Percentiles rank a stretch among this genome's conserved stretches.
Conservation (phyloP, 1,140 invertebrate genomes). For the Drosophila gunungcola region DNA sequence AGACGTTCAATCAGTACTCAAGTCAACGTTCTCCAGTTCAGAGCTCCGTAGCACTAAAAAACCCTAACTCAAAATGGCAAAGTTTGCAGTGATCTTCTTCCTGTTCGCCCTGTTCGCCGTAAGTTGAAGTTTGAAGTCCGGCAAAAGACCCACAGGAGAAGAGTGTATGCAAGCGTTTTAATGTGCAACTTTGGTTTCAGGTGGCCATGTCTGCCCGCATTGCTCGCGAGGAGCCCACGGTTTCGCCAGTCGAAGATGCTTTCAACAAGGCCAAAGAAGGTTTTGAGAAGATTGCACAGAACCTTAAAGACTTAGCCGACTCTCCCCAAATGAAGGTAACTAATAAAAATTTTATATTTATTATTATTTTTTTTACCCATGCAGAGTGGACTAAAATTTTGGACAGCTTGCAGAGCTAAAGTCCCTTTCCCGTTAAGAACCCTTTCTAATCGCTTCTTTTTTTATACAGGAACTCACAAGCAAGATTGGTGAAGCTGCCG, state of each 20-base stretch:
- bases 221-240: constrained; percentile 24
- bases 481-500: neutral
- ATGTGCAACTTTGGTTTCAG: constrained; percentile 14
- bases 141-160: neutral
- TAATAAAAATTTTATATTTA: no score
- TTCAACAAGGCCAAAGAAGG: no score
- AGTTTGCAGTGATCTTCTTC: constrained; percentile 61
- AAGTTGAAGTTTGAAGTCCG: constrained; percentile 13
- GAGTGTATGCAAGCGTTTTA: neutral
- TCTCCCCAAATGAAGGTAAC: no score
- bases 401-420: neutral
- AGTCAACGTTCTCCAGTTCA: constrained; percentile 34
- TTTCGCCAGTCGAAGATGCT: no score
- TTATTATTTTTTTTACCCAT: no score
- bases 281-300: no score
- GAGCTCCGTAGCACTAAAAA: constrained; percentile 33
- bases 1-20: constrained; percentile 40
- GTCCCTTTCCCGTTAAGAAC: no score
- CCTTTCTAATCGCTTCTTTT: no score
- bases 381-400: no score
- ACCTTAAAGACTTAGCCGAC: no score
- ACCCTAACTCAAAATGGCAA: constrained; percentile 52
- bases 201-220: constrained; percentile 44
- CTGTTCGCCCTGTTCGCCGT: constrained; percentile 58
- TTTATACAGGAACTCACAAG: neutral